These are phyloP conservation scores for Thymelicus lineola DNA, from an alignment of 2,888 invertebrate species.

Conservation along the genomic window DNA sequence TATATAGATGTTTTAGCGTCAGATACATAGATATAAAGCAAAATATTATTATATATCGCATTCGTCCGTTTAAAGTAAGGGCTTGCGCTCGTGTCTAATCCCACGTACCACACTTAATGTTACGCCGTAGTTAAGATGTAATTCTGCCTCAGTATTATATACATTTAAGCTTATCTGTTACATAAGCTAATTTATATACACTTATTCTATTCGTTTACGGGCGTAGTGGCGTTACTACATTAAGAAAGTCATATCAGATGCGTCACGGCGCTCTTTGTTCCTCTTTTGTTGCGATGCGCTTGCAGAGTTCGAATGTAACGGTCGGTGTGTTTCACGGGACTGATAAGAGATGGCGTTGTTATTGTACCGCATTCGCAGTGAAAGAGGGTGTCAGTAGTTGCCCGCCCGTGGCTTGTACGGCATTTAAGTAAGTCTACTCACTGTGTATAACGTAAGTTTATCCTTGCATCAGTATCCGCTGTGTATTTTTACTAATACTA, in stretches of 20 bases:
- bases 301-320: conserved; percentile 23
- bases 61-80: conserved; percentile 85
- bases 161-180: conserved; percentile 85
- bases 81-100: conserved; percentile 84
- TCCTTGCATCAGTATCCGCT: conserved; percentile 77
- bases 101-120: conserved; percentile 83
- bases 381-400: conserved; percentile 57
- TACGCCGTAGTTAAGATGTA: conserved; percentile 85
- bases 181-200: conserved; percentile 85
- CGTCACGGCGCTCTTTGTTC: conserved; percentile 64
- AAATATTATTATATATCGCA: conserved; percentile 85
- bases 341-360: conserved; percentile 44
- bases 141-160: conserved; percentile 86
- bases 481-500: conserved; percentile 73
- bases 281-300: conserved; percentile 55
- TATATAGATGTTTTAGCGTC: conserved; percentile 86
- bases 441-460: conserved; percentile 81
- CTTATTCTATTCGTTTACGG: conserved; percentile 81
- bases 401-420: conserved; percentile 80
- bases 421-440: conserved; percentile 79
- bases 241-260: conserved; percentile 82
- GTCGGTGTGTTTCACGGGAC: conserved; percentile 13
- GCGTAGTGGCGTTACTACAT: conserved; percentile 76
- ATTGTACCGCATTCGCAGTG: conserved; percentile 48
- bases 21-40: conserved; percentile 85